A percentile compares a stretch with the other conserved stretches of the same genome.
phyloP scores from a whole-genome alignment of 2,888 invertebrate genomes.

The Drosophila recens region DNA sequence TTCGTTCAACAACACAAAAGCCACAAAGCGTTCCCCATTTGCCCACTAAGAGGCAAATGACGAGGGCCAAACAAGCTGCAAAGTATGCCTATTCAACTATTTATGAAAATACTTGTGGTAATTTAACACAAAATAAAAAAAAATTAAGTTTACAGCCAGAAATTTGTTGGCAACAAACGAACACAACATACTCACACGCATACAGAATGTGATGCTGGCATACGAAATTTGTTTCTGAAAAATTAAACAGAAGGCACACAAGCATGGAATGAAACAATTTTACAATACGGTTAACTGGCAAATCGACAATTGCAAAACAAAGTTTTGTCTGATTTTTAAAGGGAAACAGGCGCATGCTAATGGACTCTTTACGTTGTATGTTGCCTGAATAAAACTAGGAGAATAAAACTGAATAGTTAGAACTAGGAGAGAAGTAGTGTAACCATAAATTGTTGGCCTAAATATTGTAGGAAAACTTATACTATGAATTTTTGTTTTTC shows the following conservation, averaged over 20 bases:
- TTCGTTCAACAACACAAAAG: conserved; percentile 38
- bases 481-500: background rate
- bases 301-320: conserved; percentile 48
- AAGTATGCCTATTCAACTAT: conserved; percentile 71
- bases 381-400: background rate
- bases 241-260: conserved; percentile 32
- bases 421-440: background rate
- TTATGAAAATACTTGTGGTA: conserved; percentile 77
- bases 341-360: conserved; percentile 1
- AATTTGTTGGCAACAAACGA: conserved; percentile 23
- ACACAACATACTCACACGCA: conserved; percentile 7
- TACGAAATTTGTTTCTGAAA: conserved; percentile 32
- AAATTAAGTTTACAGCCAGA: conserved; percentile 31
- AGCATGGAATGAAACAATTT: conserved; percentile 39
- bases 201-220: conserved; percentile 1
- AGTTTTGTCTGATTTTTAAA: conserved; percentile 22
- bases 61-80: conserved; percentile 25
- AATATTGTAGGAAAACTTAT: background rate
- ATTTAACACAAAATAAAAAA: conserved; percentile 41
- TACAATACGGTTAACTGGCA: conserved; percentile 43
- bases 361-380: background rate
- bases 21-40: conserved; percentile 37
- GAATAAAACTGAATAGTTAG: too few relatives aligned
- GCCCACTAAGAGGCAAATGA: conserved; percentile 3
- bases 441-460: background rate